Evolutionary conservation across 2,888 invertebrate species (phyloP), one percentile per base, ranked within the genome.

Genomic region (Thelaira solivaga): DNA sequence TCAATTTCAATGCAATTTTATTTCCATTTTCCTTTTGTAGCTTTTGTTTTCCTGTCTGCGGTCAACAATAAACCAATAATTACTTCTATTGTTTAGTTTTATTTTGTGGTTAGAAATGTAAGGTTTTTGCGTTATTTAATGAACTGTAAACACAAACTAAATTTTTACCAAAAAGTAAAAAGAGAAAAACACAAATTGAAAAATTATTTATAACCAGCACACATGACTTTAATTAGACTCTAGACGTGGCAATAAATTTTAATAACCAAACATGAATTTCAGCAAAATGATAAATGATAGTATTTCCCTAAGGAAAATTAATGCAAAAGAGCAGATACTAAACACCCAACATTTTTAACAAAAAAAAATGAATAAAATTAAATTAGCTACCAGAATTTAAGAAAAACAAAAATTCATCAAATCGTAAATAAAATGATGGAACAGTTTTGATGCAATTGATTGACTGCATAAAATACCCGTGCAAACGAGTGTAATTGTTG

Each of bases 71-170:
- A 43, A 59, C 69, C 69, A 69, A 31, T 69, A 69, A 69, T 69
- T 59, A 61, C 59, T 69, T 59, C 59, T 59, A 68, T 68, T 68
- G 57, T 68, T 59, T 51, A 41, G 49, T 55, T 72, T 39, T 20
- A 64, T 47, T 47, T 62, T 64, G 43, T 39, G 61, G 61, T 72
- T 72, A 2, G 26, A 62, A 53, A 45, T 53, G 26, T 53, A 57
- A 73, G 43, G 41, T 43, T 57, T 39, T 57, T 64, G 41, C 5
- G 65, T 49, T 24, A 73, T 65, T 73, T 49, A 73, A 73, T 73
- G 55, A 73, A 73, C 72, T 73, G 57, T 65, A 18, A 39, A 29
- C 18, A 31, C 22, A 71, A 67, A 39, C 22, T 4, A 24, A 29
- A 53, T 29, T 16, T 61, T 39, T 43, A 39, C 13, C 20, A 6